A percentile compares a stretch with the other conserved stretches of the same genome.
phyloP scores from a whole-genome alignment of 2,888 invertebrate genomes.

The Eutolmus rufibarbis region DNA sequence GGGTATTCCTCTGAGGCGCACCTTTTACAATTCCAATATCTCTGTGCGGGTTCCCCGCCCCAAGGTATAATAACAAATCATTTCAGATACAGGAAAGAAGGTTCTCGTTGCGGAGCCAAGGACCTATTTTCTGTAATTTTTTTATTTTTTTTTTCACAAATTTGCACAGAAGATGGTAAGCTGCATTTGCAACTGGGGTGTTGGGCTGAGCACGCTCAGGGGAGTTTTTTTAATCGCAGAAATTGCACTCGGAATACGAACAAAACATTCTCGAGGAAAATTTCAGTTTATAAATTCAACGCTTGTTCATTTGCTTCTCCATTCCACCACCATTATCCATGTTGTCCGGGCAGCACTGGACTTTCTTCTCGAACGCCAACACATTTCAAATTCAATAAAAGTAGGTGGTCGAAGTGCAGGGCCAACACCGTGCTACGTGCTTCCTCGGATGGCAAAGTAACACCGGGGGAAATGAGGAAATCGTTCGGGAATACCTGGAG shows the following conservation, averaged over 20 bases:
- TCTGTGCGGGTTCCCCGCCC: neutral
- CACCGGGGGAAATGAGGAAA: neutral
- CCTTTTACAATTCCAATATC: conserved; percentile 10
- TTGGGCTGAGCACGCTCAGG: neutral
- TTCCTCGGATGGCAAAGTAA: neutral
- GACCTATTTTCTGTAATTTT: neutral
- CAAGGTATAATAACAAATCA: conserved; percentile 26
- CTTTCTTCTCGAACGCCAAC: neutral
- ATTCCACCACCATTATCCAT: neutral
- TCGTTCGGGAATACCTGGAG: neutral
- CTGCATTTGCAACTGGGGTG: neutral
- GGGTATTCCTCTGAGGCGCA: neutral
- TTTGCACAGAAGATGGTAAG: neutral
- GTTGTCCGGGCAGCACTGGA: neutral
- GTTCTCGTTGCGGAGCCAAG: neutral
- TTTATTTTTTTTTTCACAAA: neutral
- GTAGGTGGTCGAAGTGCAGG: neutral
- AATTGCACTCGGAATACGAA: conserved; percentile 2
- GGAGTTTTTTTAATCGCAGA: conserved; percentile 7
- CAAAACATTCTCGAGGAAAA: neutral
- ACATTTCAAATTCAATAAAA: neutral
- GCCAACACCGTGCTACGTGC: neutral
- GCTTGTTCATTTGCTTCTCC: neutral
- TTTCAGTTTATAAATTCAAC: neutral
- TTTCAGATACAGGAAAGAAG: conserved; percentile 3